A percentile compares a stretch with the other conserved stretches of the same genome.
Conservation (phyloP, 30 jellyfish, hydroid and myxozoan genomes). For the Aurelia aurita region DNA sequence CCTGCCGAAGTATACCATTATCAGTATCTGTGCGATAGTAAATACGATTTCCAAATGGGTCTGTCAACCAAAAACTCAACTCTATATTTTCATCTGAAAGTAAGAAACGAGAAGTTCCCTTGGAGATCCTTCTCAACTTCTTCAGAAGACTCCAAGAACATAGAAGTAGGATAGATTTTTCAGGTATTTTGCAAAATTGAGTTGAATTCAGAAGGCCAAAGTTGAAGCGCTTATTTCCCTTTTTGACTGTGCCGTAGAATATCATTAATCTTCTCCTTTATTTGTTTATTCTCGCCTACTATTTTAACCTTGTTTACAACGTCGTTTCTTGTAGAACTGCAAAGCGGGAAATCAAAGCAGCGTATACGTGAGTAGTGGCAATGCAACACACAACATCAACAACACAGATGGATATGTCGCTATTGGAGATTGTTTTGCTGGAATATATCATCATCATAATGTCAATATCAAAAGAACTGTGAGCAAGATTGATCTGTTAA, state of each 20-base stretch:
- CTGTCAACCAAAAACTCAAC: too few species aligned
- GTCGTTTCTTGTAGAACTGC: constrained; percentile 43
- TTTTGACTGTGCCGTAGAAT: too few species aligned
- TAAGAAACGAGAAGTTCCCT: too few species aligned
- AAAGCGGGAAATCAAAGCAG: constrained; percentile 51
- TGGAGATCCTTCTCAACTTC: too few species aligned
- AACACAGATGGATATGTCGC: constrained; percentile 36
- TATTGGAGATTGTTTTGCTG: constrained; percentile 56
- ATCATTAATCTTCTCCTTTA: too few species aligned
- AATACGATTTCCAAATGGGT: too few species aligned
- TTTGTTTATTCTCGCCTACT: background rate
- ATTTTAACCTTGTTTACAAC: background rate
- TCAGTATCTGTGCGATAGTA: too few species aligned
- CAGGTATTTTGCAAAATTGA: too few species aligned
- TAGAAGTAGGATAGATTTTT: too few species aligned
- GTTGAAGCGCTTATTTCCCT: background rate
- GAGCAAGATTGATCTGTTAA: constrained; percentile 1
- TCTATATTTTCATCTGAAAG: too few species aligned
- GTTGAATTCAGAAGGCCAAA: background rate
- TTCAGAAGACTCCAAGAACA: too few species aligned
- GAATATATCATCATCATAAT: constrained; percentile 2
- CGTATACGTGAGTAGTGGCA: constrained; percentile 18
- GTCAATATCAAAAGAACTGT: constrained; percentile 18
- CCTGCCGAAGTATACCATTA: too few species aligned
- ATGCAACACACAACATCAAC: constrained; percentile 5